Evolutionary conservation across 2,797 vertebrate species (phyloP), one percentile per base, ranked within the genome.

Genomic region (Malurus splendens): DNA sequence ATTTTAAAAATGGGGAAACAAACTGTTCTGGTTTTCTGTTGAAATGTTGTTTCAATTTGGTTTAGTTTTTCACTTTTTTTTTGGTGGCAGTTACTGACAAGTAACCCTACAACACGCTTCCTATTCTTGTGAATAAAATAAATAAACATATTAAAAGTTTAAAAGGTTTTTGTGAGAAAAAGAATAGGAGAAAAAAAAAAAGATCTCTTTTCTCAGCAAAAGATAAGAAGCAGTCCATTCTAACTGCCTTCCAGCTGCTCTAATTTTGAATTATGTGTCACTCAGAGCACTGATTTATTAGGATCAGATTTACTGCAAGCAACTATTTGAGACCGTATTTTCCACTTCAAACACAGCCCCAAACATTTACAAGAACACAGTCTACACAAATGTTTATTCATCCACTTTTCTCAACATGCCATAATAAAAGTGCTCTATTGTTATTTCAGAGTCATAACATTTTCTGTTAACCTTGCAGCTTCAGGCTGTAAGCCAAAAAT

Each of bases 331-430:
- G 30, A 71, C 18, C 0, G 1, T 54, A 56, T 81, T 92, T 89
- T 78, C 50, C 57, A 39, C 60, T 87, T 84, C 50, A 91, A 85
- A 79, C 52, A 73, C 0, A 8, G 30, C 5, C 45, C 56, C 72
- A 82, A 86, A 91, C 27, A 45, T 87, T 81, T 87, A 86, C 75
- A 87, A 78, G 80, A 81, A 48, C 19, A 44, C 13, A 16, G n/a
- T 10, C 61, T 60, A 73, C 42, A 73, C 23, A 42, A 57, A 27
- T 47, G n/a, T 84, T 93, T 92, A 79, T 86, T 87, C 51, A 70
- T 44, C 18, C 30, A 14, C 20, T 55, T 76, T 82, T 89, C 79
- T 57, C 54, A 92, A 83, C 42, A 60, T 71, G 61, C 50, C 52
- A 67, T 88, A 88, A 92, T 59, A 70, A 70, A 83, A 92, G 42